Evolutionary conservation across 2,797 vertebrate genomes (phyloP).

Genomic region (Crypturellus tataupa): DNA sequence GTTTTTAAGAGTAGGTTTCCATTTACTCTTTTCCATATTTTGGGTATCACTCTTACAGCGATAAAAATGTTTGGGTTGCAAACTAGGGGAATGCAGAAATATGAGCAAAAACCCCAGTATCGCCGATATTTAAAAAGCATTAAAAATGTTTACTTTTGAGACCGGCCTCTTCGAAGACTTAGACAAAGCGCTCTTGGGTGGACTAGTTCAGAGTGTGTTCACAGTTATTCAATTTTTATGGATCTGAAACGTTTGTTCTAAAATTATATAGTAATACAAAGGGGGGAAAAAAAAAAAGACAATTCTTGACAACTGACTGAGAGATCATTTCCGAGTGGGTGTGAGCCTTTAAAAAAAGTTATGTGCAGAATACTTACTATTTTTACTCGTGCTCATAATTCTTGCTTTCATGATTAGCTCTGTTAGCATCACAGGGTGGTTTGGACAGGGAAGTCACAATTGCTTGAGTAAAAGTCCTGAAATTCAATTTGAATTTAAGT

Average conservation of each 20-base stretch:
- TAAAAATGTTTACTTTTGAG: constrained; percentile 51
- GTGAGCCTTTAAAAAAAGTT: constrained; percentile 45
- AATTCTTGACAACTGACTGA: constrained; percentile 4
- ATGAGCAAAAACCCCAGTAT: neutral
- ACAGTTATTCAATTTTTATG: neutral
- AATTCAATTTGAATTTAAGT: neutral
- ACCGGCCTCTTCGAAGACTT: constrained; percentile 38
- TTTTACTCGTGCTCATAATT: neutral
- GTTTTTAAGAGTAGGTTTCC: neutral
- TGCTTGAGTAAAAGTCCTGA: neutral
- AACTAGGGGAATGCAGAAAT: neutral
- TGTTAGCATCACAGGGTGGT: neutral
- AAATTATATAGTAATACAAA: constrained; percentile 39
- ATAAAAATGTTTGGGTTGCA: neutral
- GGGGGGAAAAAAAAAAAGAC: neutral
- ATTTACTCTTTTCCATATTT: neutral
- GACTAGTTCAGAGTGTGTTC: constrained; percentile 16
- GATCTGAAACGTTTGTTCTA: constrained; percentile 19
- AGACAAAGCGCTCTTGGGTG: neutral
- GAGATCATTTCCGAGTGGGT: constrained; percentile 32
- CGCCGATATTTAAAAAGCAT: constrained; percentile 32
- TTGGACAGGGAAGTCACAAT: neutral
- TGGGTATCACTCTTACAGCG: neutral
- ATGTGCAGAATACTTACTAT: neutral
- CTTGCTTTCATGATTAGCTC: neutral